Percentiles rank a stretch among this genome's conserved stretches.
Evolutionary conservation across 64 coral and sea anemone species (phyloP).

Genomic region (Montipora sp.): DNA sequence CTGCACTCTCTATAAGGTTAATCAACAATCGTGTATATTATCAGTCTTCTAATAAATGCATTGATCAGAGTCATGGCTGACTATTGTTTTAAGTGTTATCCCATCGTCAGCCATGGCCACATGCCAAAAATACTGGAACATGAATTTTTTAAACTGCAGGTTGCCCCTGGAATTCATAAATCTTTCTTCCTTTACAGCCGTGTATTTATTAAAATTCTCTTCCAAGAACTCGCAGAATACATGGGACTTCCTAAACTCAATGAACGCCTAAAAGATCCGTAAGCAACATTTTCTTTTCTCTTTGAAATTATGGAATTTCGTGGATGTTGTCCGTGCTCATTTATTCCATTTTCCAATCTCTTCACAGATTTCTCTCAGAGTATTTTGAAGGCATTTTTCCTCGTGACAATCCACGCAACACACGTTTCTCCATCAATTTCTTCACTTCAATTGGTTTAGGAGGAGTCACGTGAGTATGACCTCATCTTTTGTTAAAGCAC

Average conservation of each 20-base stretch:
- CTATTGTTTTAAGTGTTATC: too few species aligned
- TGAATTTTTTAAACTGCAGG: too few species aligned
- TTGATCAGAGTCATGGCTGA: too few species aligned
- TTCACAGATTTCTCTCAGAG: slow-evolving; percentile 64
- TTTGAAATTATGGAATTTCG: background rate
- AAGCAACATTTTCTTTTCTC: slow-evolving; percentile 27
- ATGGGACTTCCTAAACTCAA: slow-evolving; percentile 97
- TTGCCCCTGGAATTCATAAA: background rate
- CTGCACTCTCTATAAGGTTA: too few species aligned
- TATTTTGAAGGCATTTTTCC: slow-evolving; percentile 99
- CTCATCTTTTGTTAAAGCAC: background rate
- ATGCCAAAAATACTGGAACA: too few species aligned
- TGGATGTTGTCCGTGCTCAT: background rate
- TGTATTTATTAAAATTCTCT: slow-evolving; percentile 98
- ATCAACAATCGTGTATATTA: too few species aligned
- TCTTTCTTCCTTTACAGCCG: slow-evolving; percentile 52
- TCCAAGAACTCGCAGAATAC: slow-evolving; percentile 97
- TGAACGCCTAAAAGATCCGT: slow-evolving; percentile 94
- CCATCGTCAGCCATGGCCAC: too few species aligned
- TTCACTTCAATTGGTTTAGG: slow-evolving; percentile 98
- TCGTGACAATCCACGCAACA: slow-evolving; percentile 93
- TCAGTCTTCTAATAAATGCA: too few species aligned
- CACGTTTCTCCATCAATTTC: slow-evolving; percentile 98
- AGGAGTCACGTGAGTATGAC: slow-evolving; percentile 90
- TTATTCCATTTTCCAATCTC: background rate